Evolutionary conservation across 2,797 vertebrate genomes (phyloP), one percentile per base, ranked within the genome.

Genomic region (Tachyglossus aculeatus): DNA sequence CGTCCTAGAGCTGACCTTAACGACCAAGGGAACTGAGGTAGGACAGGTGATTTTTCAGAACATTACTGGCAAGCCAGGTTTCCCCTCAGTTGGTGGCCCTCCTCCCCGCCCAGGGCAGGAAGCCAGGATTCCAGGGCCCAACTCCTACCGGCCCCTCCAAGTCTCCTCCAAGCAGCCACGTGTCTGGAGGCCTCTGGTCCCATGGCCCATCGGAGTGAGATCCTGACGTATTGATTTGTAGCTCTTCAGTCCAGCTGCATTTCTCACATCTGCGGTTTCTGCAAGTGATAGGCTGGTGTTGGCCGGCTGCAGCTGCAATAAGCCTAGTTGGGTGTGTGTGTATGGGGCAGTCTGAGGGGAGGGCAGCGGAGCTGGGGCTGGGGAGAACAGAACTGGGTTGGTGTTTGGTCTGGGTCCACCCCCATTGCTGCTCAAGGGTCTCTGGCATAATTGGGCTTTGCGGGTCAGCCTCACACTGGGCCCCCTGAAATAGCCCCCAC

Each of bases 251-350:
- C 61, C 48, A 10, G 7, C 58, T 22, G 8, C 25, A 79, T 54
- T 11, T 60, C 47, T 75, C 54, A 66, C 7, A 68, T 67, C 56
- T 73, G 66, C 51, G 75, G 83, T 71, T 43, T 73, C 64, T 71
- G 64, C 52, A 67, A 82, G 12, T 73, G 67, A 77, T 62, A 73
- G 75, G 19, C 72, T 61, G 70, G 27, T 45, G 62, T 24, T 31
- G 6, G 37, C 29, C 25, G 45, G 58, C 40, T 51, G 12, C 13
- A 36, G 47, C 56, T 57, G 63, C 59, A 55, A 40, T 54, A 21
- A 71, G 64, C 75, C 68, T 48, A 70, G 45, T 11, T 19, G 25
- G 27, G 45, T 48, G 19, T 48, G 16, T 31, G 33, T 5, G 1
- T 37, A 48, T 50, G 31, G 32, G 21, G 4, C 24, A 24, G n/a